Evolutionary conservation across 2,113 vertebrate species (phyloP).

Genomic region (Sciurus niger): DNA sequence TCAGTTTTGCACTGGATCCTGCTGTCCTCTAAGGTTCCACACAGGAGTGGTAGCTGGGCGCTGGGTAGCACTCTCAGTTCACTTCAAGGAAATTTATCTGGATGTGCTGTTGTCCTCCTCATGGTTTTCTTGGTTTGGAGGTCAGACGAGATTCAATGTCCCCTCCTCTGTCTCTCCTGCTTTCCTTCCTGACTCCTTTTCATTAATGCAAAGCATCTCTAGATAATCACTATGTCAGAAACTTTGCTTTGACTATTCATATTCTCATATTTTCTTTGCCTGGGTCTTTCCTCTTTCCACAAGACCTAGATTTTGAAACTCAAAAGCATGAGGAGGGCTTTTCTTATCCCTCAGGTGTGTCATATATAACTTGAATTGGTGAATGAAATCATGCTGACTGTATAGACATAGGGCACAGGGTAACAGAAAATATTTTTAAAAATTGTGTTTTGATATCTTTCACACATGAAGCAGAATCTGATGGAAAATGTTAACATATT

Average conservation of each 20-base stretch:
- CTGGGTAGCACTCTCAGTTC: too few species aligned
- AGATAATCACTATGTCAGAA: neutral
- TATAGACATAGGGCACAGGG: neutral
- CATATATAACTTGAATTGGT: neutral
- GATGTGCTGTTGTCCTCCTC: neutral
- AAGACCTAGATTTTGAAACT: constrained; percentile 18
- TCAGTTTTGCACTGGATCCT: neutral
- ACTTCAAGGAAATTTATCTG: neutral
- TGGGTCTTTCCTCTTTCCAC: neutral
- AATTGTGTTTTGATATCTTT: neutral
- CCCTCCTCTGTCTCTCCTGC: neutral
- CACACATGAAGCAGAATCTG: neutral
- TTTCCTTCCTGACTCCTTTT: neutral
- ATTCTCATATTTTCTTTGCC: neutral
- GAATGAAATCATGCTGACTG: neutral
- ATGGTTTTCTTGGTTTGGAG: neutral
- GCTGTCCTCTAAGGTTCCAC: neutral
- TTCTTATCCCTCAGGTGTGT: neutral
- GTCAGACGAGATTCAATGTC: neutral
- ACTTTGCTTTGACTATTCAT: neutral
- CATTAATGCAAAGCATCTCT: neutral
- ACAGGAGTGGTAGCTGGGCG: neutral
- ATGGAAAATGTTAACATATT: neutral
- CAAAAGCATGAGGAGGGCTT: neutral
- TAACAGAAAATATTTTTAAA: neutral